Percentiles rank a stretch among this genome's conserved stretches.
Evolutionary conservation across 2,888 invertebrate genomes (phyloP).

Genomic region (Monochamus alternatus): DNA sequence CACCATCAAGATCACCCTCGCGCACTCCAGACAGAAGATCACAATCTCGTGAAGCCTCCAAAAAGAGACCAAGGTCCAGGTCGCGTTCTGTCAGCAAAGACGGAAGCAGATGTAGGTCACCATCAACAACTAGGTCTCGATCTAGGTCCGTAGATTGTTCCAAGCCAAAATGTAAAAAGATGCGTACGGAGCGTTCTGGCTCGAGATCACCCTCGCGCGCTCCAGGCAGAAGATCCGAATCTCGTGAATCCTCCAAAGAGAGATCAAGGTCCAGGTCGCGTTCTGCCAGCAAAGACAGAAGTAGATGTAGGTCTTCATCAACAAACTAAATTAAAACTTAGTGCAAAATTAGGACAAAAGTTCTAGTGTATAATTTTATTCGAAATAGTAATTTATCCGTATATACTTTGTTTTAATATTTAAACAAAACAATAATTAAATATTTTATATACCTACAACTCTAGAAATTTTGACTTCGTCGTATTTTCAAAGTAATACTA

Average conservation of each 20-base stretch:
- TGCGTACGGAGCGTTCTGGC: constrained; percentile 64
- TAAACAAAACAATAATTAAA: constrained; percentile 13
- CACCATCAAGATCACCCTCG: constrained; percentile 64
- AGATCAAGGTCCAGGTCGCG: constrained; percentile 61
- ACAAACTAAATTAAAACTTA: constrained; percentile 56
- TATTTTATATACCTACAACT: not conserved
- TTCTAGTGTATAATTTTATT: constrained; percentile 49
- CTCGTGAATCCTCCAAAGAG: constrained; percentile 64
- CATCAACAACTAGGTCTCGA: constrained; percentile 45
- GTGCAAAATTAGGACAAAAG: constrained; percentile 37
- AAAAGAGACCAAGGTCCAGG: constrained; percentile 59
- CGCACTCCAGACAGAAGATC: constrained; percentile 63
- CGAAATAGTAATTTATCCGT: constrained; percentile 37
- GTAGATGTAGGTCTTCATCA: constrained; percentile 65
- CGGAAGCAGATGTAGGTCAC: constrained; percentile 59
- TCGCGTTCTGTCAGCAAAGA: constrained; percentile 58
- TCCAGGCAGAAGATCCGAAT: constrained; percentile 64
- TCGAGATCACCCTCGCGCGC: constrained; percentile 61
- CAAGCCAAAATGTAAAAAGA: constrained; percentile 65
- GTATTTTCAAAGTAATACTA: not conserved
- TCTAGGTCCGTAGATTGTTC: constrained; percentile 63
- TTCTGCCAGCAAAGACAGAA: constrained; percentile 57
- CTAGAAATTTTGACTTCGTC: constrained; percentile 14
- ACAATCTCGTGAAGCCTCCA: constrained; percentile 63
- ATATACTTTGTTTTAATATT: constrained; percentile 27